Evolutionary conservation across 2,113 vertebrate genomes (phyloP).

Genomic region (Eleginops maclovinus): DNA sequence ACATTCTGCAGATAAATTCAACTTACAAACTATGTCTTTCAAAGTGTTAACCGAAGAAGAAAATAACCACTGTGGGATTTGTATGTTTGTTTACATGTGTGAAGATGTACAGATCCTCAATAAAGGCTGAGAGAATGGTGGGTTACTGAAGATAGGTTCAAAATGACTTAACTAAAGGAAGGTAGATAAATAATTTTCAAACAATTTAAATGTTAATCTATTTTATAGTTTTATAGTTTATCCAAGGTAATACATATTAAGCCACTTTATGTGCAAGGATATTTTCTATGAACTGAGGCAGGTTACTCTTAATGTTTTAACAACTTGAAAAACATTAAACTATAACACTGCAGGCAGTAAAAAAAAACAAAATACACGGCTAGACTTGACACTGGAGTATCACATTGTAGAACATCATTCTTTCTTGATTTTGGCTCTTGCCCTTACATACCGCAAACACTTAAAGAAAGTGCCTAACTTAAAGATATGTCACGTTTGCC

Average conservation of each 20-base stretch:
- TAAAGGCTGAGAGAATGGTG: background rate
- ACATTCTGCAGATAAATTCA: background rate
- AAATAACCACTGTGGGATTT: constrained; percentile 4
- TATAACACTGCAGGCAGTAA: no score
- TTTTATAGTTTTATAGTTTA: background rate
- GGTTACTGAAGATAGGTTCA: background rate
- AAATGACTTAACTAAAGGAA: background rate
- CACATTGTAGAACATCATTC: background rate
- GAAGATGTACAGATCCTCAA: background rate
- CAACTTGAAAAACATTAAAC: no score
- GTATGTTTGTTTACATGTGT: background rate
- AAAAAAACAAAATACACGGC: no score
- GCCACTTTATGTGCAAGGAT: no score
- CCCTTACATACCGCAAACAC: background rate
- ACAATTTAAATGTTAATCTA: background rate
- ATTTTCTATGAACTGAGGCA: no score
- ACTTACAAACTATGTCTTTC: background rate
- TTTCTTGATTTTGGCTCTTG: background rate
- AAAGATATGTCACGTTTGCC: no score
- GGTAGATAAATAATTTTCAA: background rate
- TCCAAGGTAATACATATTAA: no score
- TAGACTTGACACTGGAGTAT: no score
- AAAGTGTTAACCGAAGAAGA: constrained; percentile 6
- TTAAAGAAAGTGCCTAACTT: no score
- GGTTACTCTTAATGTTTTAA: no score